Conservation (phyloP, 2,797 vertebrate species). For the Peromyscus melanophrys region DNA sequence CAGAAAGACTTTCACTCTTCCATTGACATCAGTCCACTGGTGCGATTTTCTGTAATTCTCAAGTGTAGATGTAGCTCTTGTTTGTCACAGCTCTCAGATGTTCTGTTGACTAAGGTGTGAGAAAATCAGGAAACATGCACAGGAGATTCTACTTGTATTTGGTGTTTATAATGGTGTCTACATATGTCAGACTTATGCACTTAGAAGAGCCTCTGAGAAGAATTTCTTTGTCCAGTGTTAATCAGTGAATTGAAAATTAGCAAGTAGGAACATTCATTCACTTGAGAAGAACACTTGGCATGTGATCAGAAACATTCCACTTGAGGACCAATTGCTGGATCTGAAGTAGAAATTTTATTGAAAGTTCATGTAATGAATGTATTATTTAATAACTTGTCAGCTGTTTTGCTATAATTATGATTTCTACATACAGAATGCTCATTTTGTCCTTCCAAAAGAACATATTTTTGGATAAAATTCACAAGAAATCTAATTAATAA, state of each 20-base stretch:
- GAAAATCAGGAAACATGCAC: neutral
- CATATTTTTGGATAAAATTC: conserved; percentile 63
- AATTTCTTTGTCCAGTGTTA: conserved; percentile 27
- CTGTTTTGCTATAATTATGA: conserved; percentile 72
- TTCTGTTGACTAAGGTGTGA: neutral
- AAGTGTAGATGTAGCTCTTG: neutral
- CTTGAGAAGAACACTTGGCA: conserved; percentile 39
- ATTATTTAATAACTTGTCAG: conserved; percentile 75
- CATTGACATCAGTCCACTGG: too few species aligned
- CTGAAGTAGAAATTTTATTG: conserved; percentile 67
- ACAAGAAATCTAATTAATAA: conserved; percentile 72
- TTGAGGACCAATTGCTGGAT: conserved; percentile 47
- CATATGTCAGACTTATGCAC: neutral
- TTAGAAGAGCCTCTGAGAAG: neutral
- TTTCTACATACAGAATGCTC: neutral
- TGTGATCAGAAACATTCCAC: conserved; percentile 8
- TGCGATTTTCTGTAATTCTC: neutral
- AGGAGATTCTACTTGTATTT: neutral
- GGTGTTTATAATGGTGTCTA: neutral
- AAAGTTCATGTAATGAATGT: conserved; percentile 58
- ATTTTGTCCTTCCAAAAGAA: conserved; percentile 52
- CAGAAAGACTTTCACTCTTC: neutral
- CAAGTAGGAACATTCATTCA: neutral
- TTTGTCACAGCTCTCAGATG: neutral
- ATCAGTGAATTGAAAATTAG: neutral